phyloP scores from a whole-genome alignment of 2,113 vertebrate species.

The Eulemur macaco region DNA sequence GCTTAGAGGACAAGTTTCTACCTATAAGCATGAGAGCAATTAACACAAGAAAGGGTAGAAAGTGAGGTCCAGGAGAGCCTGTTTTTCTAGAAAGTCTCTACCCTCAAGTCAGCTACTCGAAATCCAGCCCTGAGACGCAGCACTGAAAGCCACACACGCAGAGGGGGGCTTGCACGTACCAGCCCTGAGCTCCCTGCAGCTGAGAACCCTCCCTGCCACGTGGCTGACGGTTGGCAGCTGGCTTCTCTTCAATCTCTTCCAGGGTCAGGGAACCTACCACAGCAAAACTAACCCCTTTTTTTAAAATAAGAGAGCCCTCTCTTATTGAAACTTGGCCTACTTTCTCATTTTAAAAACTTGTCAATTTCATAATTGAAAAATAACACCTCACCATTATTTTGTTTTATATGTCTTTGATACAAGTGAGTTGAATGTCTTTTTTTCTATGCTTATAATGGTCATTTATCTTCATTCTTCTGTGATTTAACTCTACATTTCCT shows the following conservation, averaged over 20 bases:
- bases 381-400: not conserved
- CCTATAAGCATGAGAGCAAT: rapidly evolving
- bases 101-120: not conserved
- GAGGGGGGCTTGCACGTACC: not conserved
- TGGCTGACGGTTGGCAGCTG: no score
- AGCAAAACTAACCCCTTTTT: not conserved
- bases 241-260: not conserved
- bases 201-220: not conserved
- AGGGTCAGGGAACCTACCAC: not conserved
- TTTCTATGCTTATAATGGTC: not conserved
- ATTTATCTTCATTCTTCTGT: not conserved
- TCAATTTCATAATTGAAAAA: not conserved
- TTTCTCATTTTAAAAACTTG: not conserved
- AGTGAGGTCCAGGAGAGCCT: not conserved
- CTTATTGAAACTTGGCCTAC: not conserved
- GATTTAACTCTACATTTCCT: not conserved
- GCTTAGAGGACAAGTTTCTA: not conserved
- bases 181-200: not conserved
- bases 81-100: not conserved
- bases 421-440: not conserved
- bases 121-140: not conserved
- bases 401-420: not conserved
- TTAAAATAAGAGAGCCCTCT: not conserved
- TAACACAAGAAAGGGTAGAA: not conserved
- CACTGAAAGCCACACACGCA: not conserved